A percentile compares a stretch with the other conserved stretches of the same genome.
Conservation (phyloP, 2,797 vertebrate species). For the Gallinago stenura region DNA sequence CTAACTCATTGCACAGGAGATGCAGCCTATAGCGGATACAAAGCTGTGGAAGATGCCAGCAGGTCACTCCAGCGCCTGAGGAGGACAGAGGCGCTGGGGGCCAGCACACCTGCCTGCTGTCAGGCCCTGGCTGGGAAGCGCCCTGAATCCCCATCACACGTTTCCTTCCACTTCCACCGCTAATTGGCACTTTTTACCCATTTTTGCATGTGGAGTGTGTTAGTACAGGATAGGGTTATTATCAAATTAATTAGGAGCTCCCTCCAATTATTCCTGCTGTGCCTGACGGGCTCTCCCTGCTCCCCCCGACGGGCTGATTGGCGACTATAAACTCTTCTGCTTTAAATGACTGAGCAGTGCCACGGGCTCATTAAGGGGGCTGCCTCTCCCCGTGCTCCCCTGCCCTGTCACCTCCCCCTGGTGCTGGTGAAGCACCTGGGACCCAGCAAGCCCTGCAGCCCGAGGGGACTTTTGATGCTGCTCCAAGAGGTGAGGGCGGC, state of each 20-base stretch:
- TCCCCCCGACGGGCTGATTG: conserved; percentile 1
- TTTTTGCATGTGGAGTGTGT: conserved; percentile 57
- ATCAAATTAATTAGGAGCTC: conserved; percentile 74
- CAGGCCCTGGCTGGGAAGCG: background rate
- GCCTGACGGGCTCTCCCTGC: conserved; percentile 11
- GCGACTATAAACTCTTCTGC: background rate
- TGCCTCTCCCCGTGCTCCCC: background rate
- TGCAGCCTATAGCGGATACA: rapidly evolving
- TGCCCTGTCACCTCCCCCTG: background rate
- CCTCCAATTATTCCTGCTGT: conserved; percentile 67
- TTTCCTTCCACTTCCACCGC: background rate
- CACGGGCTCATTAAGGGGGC: background rate
- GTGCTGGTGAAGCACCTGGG: rapidly evolving
- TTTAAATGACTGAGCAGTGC: background rate
- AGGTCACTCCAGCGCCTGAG: rapidly evolving
- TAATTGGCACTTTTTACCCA: conserved; percentile 56
- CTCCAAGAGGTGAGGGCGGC: rapidly evolving
- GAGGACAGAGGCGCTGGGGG: background rate
- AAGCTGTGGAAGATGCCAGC: rapidly evolving
- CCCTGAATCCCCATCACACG: background rate
- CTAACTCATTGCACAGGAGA: rapidly evolving
- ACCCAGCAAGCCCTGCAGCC: rapidly evolving
- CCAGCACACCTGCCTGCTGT: background rate
- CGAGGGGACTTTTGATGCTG: rapidly evolving
- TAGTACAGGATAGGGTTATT: conserved; percentile 60